Percentiles rank a stretch among this genome's conserved stretches.
These are phyloP conservation scores for Agraylea sexmaculata DNA, from an alignment of 1,140 invertebrate genomes.

Conservation along the genomic window DNA sequence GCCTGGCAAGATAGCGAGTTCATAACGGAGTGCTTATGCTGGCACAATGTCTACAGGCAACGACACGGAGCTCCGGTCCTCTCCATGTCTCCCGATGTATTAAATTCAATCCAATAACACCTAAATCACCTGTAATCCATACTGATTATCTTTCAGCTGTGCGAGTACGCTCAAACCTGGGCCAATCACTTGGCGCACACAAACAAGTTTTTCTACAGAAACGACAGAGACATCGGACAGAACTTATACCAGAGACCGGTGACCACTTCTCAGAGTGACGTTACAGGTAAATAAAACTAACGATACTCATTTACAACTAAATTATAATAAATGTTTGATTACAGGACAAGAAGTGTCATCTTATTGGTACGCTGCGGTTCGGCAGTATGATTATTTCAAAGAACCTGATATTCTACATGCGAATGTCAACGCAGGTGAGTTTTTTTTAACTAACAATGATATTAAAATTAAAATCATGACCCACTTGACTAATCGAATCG, in stretches of 20 bases:
- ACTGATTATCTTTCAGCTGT: conserved; percentile 45
- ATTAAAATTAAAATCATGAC: too few species aligned
- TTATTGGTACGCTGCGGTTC: conserved; percentile 77
- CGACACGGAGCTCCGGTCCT: conserved; percentile 57
- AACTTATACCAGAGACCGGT: conserved; percentile 62
- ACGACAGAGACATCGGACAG: conserved; percentile 60
- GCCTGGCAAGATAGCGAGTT: conserved; percentile 70
- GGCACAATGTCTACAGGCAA: conserved; percentile 69
- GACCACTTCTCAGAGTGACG: conserved; percentile 50
- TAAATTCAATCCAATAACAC: not conserved
- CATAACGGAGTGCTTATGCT: conserved; percentile 65
- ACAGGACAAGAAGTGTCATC: conserved; percentile 69
- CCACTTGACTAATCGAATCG: too few species aligned
- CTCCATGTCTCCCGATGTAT: conserved; percentile 58
- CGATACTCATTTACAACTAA: not conserved
- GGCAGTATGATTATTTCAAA: conserved; percentile 63
- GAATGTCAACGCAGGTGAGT: conserved; percentile 63
- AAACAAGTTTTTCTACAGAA: conserved; percentile 63
- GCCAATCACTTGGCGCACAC: conserved; percentile 71
- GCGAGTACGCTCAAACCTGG: conserved; percentile 71
- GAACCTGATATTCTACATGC: conserved; percentile 60
- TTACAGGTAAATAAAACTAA: conserved; percentile 41
- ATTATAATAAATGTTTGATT: too few species aligned
- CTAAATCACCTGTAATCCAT: not conserved
- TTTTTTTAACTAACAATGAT: too few species aligned